A percentile compares a stretch with the other conserved stretches of the same genome.
These are phyloP conservation scores for Chinchilla lanigera DNA, from an alignment of 2,113 vertebrate genomes.

Conservation along the genomic window DNA sequence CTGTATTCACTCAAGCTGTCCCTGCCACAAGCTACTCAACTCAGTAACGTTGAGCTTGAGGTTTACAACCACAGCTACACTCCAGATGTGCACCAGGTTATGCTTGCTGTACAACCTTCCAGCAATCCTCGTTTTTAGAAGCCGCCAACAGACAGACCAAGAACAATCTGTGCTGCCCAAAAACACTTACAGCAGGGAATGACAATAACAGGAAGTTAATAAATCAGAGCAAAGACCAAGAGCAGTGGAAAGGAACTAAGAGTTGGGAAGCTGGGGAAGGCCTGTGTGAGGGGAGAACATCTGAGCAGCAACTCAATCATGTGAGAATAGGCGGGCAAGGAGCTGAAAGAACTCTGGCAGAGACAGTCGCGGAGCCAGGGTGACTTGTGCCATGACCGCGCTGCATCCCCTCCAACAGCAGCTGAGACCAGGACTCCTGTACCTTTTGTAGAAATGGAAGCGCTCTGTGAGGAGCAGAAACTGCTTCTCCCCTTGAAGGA, in stretches of 20 bases:
- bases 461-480: slow-evolving; percentile 97
- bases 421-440: not conserved
- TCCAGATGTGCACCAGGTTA: not conserved
- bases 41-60: not conserved
- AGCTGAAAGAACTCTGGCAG: not conserved
- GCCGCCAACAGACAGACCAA: not conserved
- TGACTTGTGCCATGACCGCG: not conserved
- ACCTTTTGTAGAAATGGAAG: slow-evolving; percentile 99
- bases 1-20: not conserved
- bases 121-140: not conserved
- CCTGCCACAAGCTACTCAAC: not conserved
- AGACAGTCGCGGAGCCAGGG: not conserved
- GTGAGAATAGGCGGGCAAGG: not conserved
- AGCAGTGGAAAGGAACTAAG: not conserved
- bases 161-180: not conserved
- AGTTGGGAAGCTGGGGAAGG: not conserved
- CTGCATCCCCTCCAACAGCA: not conserved
- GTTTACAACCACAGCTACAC: not conserved
- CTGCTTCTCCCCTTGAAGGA: slow-evolving; percentile 93
- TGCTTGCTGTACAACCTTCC: not conserved
- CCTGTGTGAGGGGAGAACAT: not conserved
- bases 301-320: not conserved
- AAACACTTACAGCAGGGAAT: not conserved
- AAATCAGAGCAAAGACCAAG: no score
- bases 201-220: not conserved